Evolutionary conservation across 2,888 invertebrate species (phyloP).

Genomic region (Amphipyra tragopoginis): DNA sequence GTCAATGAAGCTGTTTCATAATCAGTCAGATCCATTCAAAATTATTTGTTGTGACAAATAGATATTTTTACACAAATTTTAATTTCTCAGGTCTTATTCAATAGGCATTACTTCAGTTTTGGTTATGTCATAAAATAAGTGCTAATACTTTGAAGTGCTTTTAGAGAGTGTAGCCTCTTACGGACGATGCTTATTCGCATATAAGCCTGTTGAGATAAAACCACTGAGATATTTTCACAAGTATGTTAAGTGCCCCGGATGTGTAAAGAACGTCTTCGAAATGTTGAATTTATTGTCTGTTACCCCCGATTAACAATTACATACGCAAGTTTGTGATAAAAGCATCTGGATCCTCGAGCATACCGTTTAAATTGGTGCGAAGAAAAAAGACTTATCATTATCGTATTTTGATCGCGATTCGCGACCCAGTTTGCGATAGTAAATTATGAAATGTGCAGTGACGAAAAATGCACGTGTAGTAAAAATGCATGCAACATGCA

Average conservation of each 20-base stretch:
- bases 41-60: slow-evolving; percentile 35
- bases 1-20: slow-evolving; percentile 25
- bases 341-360: slow-evolving; percentile 24
- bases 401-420: slow-evolving; percentile 53
- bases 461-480: slow-evolving; percentile 36
- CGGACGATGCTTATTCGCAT: slow-evolving; percentile 53
- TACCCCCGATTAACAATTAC: slow-evolving; percentile 60
- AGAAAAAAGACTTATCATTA: slow-evolving; percentile 44
- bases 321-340: slow-evolving; percentile 45
- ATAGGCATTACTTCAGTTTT: slow-evolving; percentile 64
- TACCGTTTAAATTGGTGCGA: slow-evolving; percentile 37
- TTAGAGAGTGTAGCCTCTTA: slow-evolving; percentile 72
- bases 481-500: slow-evolving; percentile 20
- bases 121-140: slow-evolving; percentile 77
- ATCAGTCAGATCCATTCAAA: slow-evolving; percentile 13
- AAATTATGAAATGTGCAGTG: slow-evolving; percentile 33
- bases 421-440: slow-evolving; percentile 52
- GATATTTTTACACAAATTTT: slow-evolving; percentile 54
- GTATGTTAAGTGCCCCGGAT: slow-evolving; percentile 72
- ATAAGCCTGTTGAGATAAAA: slow-evolving; percentile 59
- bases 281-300: slow-evolving; percentile 64
- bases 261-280: slow-evolving; percentile 60
- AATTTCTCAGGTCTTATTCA: slow-evolving; percentile 68
- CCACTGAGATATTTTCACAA: slow-evolving; percentile 67
- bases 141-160: slow-evolving; percentile 75